Conservation (phyloP, 2,888 invertebrate genomes). For the Mesochorus sp. region DNA sequence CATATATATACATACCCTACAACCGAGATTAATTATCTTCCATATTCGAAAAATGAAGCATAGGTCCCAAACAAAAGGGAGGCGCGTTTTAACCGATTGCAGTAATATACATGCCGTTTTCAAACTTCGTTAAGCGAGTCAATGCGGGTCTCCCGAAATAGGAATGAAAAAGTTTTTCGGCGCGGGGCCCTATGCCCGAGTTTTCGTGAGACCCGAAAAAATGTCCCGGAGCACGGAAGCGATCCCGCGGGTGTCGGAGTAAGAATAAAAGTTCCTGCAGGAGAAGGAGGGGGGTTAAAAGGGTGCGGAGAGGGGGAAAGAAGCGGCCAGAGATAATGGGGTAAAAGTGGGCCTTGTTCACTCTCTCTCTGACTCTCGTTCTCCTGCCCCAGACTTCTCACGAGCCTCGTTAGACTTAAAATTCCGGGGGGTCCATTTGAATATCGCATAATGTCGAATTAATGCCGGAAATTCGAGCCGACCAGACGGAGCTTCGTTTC, state of each 20-base stretch:
- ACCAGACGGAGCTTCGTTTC: constrained; percentile 63
- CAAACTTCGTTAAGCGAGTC: constrained; percentile 43
- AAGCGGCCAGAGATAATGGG: constrained; percentile 11
- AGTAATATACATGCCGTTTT: constrained; percentile 36
- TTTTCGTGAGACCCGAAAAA: constrained; percentile 50
- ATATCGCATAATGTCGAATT: constrained; percentile 81
- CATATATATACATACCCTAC: too few species aligned
- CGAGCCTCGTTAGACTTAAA: constrained; percentile 76
- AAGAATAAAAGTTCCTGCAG: constrained; percentile 15
- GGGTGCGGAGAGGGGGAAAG: not conserved
- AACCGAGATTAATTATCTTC: constrained; percentile 81
- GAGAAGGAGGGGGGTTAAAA: constrained; percentile 31
- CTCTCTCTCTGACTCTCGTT: constrained; percentile 13
- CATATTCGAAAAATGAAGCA: constrained; percentile 80
- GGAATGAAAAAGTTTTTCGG: not conserved
- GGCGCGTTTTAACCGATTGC: constrained; percentile 6
- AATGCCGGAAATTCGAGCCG: constrained; percentile 81
- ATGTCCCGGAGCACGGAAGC: constrained; percentile 22
- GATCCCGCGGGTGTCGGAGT: constrained; percentile 2
- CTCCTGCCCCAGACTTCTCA: constrained; percentile 56
- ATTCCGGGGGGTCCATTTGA: constrained; percentile 80
- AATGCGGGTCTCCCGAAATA: not conserved
- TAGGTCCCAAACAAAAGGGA: constrained; percentile 69
- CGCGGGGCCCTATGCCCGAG: constrained; percentile 8
- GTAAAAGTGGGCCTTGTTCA: constrained; percentile 61